phyloP scores from a whole-genome alignment of 2,888 invertebrate genomes.

The Mesorhabditis spiculigera region DNA sequence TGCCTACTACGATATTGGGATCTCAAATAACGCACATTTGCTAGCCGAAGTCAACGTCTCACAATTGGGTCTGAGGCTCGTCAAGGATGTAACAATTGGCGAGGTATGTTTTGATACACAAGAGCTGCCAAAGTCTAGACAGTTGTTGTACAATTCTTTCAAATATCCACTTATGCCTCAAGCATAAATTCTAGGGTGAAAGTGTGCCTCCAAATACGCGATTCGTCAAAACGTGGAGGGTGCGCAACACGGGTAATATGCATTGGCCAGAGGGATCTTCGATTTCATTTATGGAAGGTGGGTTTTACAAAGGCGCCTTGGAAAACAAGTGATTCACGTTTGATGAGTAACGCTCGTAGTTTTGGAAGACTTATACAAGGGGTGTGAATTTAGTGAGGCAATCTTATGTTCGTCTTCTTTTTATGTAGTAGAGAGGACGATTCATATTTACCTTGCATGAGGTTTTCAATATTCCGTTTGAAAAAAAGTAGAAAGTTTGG shows the following conservation, averaged over 20 bases:
- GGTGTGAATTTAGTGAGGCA: too few relatives aligned
- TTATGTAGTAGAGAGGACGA: too few relatives aligned
- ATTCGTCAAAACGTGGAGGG: constrained; percentile 82
- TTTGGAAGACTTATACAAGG: too few relatives aligned
- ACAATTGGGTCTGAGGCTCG: constrained; percentile 67
- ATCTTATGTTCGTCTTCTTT: too few relatives aligned
- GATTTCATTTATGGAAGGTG: constrained; percentile 73
- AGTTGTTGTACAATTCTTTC: too few relatives aligned
- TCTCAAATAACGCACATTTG: constrained; percentile 12
- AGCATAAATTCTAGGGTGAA: constrained; percentile 68
- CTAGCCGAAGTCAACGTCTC: constrained; percentile 9
- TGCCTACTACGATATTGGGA: constrained; percentile 79
- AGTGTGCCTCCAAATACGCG: constrained; percentile 72
- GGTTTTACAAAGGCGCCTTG: neutral
- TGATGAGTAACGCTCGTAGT: too few relatives aligned
- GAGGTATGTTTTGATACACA: constrained; percentile 60
- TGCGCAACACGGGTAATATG: constrained; percentile 79
- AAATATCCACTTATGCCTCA: too few relatives aligned
- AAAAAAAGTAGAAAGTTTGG: too few relatives aligned
- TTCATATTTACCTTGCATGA: too few relatives aligned
- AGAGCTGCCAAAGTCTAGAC: too few relatives aligned
- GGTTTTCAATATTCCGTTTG: too few relatives aligned
- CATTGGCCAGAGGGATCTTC: constrained; percentile 78
- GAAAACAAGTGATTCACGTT: too few relatives aligned
- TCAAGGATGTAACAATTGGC: constrained; percentile 74